Evolutionary conservation across 2,888 invertebrate species (phyloP).

Genomic region (Melanostoma scalare): DNA sequence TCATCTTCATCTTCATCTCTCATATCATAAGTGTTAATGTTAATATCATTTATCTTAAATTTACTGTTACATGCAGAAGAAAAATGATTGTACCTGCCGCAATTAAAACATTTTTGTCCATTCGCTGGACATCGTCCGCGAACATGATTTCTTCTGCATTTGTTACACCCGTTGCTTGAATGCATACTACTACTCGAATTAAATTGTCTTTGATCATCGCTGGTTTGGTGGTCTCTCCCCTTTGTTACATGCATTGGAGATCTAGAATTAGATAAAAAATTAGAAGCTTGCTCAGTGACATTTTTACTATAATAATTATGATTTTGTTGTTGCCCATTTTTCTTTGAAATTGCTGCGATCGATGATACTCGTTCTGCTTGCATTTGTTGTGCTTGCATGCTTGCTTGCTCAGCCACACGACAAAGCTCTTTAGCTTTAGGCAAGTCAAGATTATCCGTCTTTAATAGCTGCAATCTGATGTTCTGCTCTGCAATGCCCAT

Average conservation of each 20-base stretch:
- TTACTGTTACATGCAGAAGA: no score
- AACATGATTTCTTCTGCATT: no score
- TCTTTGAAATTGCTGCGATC: constrained; percentile 35
- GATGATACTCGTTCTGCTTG: constrained; percentile 28
- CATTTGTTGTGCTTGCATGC: neutral
- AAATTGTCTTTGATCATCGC: no score
- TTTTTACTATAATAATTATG: constrained; percentile 16
- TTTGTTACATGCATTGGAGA: constrained; percentile 43
- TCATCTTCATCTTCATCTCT: no score
- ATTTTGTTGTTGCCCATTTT: constrained; percentile 11
- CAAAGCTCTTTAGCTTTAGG: constrained; percentile 7
- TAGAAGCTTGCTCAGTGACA: neutral
- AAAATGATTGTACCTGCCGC: no score
- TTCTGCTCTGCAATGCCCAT: constrained; percentile 1
- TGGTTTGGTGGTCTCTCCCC: constrained; percentile 24
- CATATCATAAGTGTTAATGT: no score
- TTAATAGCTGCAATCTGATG: constrained; percentile 20
- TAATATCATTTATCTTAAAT: no score
- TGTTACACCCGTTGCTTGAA: no score
- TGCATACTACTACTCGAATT: no score
- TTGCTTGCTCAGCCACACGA: no score
- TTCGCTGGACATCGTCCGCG: no score
- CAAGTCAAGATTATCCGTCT: constrained; percentile 22
- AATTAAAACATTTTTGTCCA: no score
- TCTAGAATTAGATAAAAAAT: constrained; percentile 34